These are phyloP conservation scores for Chaitophorus viminalis DNA, from an alignment of 2,888 invertebrate genomes.

Conservation along the genomic window DNA sequence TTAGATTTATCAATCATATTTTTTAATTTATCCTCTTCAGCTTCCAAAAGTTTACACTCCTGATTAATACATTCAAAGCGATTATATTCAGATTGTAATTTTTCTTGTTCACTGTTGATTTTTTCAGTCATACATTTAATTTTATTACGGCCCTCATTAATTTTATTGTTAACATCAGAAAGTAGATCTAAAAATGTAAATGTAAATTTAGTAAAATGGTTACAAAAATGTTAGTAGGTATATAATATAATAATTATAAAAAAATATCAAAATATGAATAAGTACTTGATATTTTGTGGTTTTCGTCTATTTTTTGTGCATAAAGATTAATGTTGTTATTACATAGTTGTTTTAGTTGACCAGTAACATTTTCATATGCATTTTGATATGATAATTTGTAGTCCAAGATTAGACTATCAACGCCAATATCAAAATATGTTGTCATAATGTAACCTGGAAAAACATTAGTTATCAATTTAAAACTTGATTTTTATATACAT, in stretches of 20 bases:
- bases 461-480: background rate
- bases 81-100: background rate
- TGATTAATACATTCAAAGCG: background rate
- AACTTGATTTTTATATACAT: background rate
- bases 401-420: constrained; percentile 2
- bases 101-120: background rate
- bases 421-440: background rate
- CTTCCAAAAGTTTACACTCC: background rate
- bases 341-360: background rate
- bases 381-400: background rate
- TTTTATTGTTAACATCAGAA: background rate
- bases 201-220: background rate
- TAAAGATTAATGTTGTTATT: background rate
- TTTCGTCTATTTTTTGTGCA: constrained; percentile 5
- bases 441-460: constrained; percentile 38
- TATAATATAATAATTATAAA: background rate
- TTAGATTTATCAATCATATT: background rate
- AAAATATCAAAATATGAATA: background rate
- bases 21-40: background rate
- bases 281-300: background rate
- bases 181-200: constrained; percentile 33
- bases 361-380: background rate
- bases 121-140: background rate
- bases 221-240: no score
- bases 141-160: background rate